Evolutionary conservation across 2,888 invertebrate genomes (phyloP), one percentile per base, ranked within the genome.

Genomic region (Conomelus anceps): DNA sequence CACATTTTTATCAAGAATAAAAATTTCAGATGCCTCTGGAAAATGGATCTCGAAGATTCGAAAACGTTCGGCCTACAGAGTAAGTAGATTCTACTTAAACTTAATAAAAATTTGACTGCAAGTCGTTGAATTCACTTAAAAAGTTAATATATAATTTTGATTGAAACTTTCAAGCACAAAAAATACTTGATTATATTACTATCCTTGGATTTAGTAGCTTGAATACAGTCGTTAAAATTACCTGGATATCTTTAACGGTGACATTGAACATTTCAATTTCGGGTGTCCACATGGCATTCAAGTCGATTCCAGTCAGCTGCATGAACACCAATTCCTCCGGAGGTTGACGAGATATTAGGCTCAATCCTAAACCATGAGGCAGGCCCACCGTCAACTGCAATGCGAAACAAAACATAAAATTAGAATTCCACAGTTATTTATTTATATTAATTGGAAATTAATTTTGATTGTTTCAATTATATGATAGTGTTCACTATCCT

Each of bases 291-390:
- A 95, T 93, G 63, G 95, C 93, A 91, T 96, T 95, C 23, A 96
- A 94, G 29, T 94, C 93, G 90, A 97, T 95, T 90, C 95, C 95
- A 87, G 95, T 94, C 90, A 97, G 94, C 90, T 95, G 94, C 85
- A 96, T 95, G 93, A 97, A 98, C 90, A 97, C 93, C 88, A 98
- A 94, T 94, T 98, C 98, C 92, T 97, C 97, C 22, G 96, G 95
- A 4, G 96, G 96, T 91, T 95, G 94, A 89, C 96, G 94, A 89
- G 97, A 96, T 91, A 98, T 96, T 91, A 98, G 94, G 91, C 97
- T 98, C 91, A 98, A 93, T 11, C 97, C 97, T 90, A 97, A 93
- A 22, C 96, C 97, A 89, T 94, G 94, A 26, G 94, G 94, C 89
- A 96, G 93, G 91, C 94, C 92, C 91, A 96, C 93, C 89, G 95